Base-by-base conservation (phyloP, 2,113 vertebrate genomes). In the Rostratula benghalensis region DNA sequence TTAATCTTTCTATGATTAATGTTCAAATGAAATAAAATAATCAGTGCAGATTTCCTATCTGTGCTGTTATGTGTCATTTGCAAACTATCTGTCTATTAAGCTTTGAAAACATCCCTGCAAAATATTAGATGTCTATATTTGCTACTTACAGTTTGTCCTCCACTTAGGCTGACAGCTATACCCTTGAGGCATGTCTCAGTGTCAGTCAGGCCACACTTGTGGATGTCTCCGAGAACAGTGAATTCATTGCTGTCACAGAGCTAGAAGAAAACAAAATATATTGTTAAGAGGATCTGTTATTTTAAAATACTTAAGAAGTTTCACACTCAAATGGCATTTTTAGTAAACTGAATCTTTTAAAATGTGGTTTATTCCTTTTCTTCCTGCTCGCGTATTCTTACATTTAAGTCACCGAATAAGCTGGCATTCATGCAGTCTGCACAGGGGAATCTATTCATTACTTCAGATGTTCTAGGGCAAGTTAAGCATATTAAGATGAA, bases 111-210 rank as follows among this genome's bases (percentile, higher is more conserved):
- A 67, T 28, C 56, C 25, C 25, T 51, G 27, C 13, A 73, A 48
- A 57, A 46, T n/a, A 13, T 25, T 64, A 35, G 31, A 31, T 27
- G 54, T 30, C 30, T 54, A 9, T 13, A 37, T 59, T 64, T 78
- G 61, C 33, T 63, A 87, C 98, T 98, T 96, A 99, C 99, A 78
- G 96, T 97, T 69, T 90, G 88, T 2, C 96, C 98, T 83, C 92
- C 92, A 1, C 56, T 91, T 28, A 99, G 70, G 33, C 97, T 97
- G 89, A 99, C 20, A 3, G 98, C 98, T 24, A 99, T 64, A 11
- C 98, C 96, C 95, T 98, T 98, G 51, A 99, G 97, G 93, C 99
- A 99, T 4, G 98, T 99, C 96, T 98, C 98, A 0, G 95, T 98
- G 70, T 98, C 98, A 1, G 97, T 97, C 83, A 99, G 67, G 3